Evolutionary conservation across 2,797 vertebrate species (phyloP).

Genomic region (Thaleichthys pacificus): DNA sequence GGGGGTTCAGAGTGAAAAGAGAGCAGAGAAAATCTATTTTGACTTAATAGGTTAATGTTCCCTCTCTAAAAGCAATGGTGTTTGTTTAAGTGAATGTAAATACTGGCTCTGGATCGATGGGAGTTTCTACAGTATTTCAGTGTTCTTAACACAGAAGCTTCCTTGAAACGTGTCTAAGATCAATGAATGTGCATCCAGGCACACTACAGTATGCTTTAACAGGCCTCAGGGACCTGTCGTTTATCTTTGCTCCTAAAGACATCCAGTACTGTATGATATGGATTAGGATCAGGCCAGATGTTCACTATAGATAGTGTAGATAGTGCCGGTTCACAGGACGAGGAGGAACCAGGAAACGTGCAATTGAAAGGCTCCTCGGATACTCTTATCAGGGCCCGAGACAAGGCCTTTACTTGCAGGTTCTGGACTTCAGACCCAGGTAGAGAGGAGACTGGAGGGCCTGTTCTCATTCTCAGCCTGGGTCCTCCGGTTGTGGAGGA

Average conservation of each 20-base stretch:
- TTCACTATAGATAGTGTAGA: too few relatives aligned
- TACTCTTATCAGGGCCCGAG: background rate
- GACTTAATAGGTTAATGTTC: background rate
- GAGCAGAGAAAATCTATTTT: background rate
- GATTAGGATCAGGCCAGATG: too few relatives aligned
- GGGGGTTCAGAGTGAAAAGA: background rate
- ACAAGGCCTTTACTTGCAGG: background rate
- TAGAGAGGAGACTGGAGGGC: background rate
- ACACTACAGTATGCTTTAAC: too few relatives aligned
- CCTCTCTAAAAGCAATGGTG: background rate
- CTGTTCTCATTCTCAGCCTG: background rate
- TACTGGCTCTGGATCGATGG: background rate
- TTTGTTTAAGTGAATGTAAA: background rate
- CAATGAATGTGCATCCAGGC: too few relatives aligned
- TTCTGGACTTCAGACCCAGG: background rate
- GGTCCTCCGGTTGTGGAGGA: too few relatives aligned
- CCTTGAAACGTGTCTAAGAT: too few relatives aligned
- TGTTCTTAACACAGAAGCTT: background rate
- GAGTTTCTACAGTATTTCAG: background rate
- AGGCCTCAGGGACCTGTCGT: too few relatives aligned
- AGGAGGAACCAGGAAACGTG: too few relatives aligned
- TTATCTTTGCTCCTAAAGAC: too few relatives aligned
- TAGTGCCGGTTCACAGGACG: too few relatives aligned
- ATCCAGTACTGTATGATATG: too few relatives aligned
- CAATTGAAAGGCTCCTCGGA: too few relatives aligned